Evolutionary conservation across 2,797 vertebrate genomes (phyloP), one percentile per base, ranked within the genome.

Genomic region (Macroramphosus scolopax): DNA sequence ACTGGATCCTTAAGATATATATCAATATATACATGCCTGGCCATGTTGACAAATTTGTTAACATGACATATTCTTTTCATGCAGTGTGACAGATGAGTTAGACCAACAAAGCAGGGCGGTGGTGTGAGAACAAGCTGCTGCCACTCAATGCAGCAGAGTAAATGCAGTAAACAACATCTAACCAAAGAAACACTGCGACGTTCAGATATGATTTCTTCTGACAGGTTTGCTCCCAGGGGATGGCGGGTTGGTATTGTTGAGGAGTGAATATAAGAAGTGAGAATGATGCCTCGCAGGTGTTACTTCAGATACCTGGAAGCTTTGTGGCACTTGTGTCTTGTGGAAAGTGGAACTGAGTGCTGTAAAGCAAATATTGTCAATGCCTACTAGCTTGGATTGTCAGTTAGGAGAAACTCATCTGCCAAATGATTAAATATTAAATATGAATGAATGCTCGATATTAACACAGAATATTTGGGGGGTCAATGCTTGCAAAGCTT

Each of bases 151-250:
- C n/a, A n/a, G n/a, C n/a, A n/a, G n/a, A n/a, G n/a, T n/a, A n/a
- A n/a, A n/a, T n/a, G n/a, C 43, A 4, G 14, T 34, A 39, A 36
- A 33, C 33, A 24, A 32, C 7, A 45, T 57, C 35, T 22, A 66
- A 75, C 37, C 73, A 54, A 51, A 45, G 30, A 57, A 48, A 26
- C 31, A 30, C 7, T 51, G 25, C 51, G 48, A 70, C 57, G 52
- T 70, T 48, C 45, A 55, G 25, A 52, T 39, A 59, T 41, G 24
- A 49, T 38, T 34, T 49, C 39, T 42, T 32, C 13, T 54, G 61
- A 73, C 44, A 55, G 34, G 28, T 39, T 18, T 26, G 7, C 46
- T 63, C 65, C 57, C 62, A 8, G 39, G 75, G 69, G 60, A 54
- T 10, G 7, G 14, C 0, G 28, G n/a, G 29, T 20, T 17, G 35